Base-by-base conservation (phyloP, 2,888 invertebrate species). In the Ophioninae sp. region DNA sequence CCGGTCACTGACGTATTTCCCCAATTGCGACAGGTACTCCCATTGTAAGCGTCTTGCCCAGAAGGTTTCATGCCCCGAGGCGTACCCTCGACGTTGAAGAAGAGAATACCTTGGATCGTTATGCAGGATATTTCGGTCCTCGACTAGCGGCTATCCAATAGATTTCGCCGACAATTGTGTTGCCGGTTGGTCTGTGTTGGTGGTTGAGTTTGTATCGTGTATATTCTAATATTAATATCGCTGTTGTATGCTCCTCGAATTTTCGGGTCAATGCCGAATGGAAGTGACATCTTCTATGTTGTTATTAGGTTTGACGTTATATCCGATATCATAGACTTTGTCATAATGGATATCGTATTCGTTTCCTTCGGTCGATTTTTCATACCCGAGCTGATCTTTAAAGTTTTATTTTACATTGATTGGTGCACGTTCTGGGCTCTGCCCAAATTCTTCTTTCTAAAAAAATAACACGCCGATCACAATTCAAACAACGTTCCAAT, bases 11-110 rank as follows among this genome's bases (percentile, higher is more conserved):
- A 86, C 84, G 85, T 81, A 89, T 91, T 91, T 91, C 87, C 87
- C 89, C 89, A 88, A 89, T 89, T 90, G 91, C 89, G 89, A 89
- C 86, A 87, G 88, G 87, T 30, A 88, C 88, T 87, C 87, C 90
- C 89, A 90, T 91, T 89, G 90, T 91, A 90, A 90, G 87, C 61
- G 82, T 62, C 73, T 50, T 70, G 65, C 69, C 67, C 78, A 50
- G 64, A 69, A 73, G 72, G 64, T 72, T 75, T 77, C 62, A 50
- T 59, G 84, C 82, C 30, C 78, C 70, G 56, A 68, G 81, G 85
- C 79, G 41, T 67, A 67, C 76, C 44, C 72, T 80, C 57, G 79
- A 84, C 79, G 76, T 76, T 69, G 41, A 17, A 44, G 23, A 8
- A 57, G 64, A 73, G 75, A 65, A 41, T 72, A 76, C 79, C 50